phyloP scores from a whole-genome alignment of 2,113 vertebrate genomes.

The Myrmophylax atrothorax region DNA sequence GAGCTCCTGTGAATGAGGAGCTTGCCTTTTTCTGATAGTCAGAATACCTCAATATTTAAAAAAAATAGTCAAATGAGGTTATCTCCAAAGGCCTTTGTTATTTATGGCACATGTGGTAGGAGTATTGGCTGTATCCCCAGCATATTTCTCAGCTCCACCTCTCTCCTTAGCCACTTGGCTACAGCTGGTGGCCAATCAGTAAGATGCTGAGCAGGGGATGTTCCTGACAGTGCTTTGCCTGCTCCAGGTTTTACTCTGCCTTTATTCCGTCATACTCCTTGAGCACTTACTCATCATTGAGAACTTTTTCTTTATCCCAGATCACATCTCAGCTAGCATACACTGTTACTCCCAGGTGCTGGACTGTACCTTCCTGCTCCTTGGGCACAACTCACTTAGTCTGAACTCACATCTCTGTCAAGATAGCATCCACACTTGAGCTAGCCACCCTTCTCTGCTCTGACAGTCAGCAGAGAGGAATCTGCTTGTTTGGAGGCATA shows the following conservation, averaged over 20 bases:
- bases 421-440: not conserved
- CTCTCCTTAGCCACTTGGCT: not conserved
- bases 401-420: not conserved
- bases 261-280: not conserved
- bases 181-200: not conserved
- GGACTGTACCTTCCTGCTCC: not conserved
- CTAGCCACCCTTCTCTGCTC: not conserved
- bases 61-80: not conserved
- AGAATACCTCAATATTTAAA: not conserved
- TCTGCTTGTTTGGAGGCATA: not conserved
- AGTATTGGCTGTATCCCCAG: not conserved
- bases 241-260: not conserved
- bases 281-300: not conserved
- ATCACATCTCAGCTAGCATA: not conserved
- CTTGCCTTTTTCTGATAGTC: not conserved
- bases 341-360: accelerated
- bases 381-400: not conserved
- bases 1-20: not conserved
- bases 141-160: not conserved
- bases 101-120: not conserved
- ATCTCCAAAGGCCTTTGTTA: not conserved
- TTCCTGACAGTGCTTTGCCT: not conserved
- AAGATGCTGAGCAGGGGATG: not conserved
- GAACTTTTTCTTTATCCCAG: not conserved
- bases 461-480: not conserved